Percentiles rank a stretch among this genome's conserved stretches.
These are phyloP conservation scores for Chrysodeixis includens DNA, from an alignment of 2,888 invertebrate genomes.

Conservation along the genomic window DNA sequence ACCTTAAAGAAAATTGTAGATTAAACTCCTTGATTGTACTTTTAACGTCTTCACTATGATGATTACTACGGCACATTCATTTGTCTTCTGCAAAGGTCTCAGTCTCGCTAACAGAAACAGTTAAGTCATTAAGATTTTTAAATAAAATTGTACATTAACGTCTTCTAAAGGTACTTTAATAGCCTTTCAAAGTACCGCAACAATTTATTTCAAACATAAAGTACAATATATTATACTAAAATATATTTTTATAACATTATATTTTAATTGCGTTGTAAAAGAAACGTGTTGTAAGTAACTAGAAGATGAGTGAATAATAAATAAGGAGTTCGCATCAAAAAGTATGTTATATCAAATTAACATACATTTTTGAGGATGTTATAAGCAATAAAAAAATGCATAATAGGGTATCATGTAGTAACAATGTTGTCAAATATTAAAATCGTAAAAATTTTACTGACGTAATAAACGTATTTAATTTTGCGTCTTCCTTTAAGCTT, in stretches of 20 bases:
- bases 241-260: slow-evolving; percentile 17
- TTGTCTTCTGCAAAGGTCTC: neutral
- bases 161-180: neutral
- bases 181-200: neutral
- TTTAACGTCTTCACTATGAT: neutral
- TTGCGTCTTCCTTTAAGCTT: neutral
- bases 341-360: neutral
- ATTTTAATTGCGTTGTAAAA: slow-evolving; percentile 15
- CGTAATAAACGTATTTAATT: too few relatives aligned
- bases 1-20: too few relatives aligned
- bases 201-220: slow-evolving; percentile 13
- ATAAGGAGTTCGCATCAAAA: neutral
- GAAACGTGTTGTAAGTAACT: neutral
- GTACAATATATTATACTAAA: neutral
- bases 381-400: neutral
- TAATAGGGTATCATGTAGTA: neutral
- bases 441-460: too few relatives aligned
- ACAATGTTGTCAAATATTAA: neutral
- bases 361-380: neutral
- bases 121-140: neutral
- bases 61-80: neutral
- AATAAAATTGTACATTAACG: neutral
- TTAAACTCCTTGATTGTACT: neutral
- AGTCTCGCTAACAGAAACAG: neutral
- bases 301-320: neutral